Evolutionary conservation across 2,113 vertebrate genomes (phyloP).

Genomic region (Collichthys lucidus): DNA sequence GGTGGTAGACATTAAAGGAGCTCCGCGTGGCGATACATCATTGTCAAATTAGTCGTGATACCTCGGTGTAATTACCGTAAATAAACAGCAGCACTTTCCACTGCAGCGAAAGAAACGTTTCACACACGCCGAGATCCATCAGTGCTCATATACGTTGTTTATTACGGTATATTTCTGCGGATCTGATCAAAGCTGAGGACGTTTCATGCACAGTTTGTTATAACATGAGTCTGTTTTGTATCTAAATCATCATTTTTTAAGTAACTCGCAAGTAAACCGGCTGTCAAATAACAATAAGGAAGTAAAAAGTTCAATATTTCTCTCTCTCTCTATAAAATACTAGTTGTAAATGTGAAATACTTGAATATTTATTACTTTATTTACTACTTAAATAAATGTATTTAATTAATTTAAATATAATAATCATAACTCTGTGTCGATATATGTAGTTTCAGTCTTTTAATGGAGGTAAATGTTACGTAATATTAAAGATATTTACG

Average conservation of each 20-base stretch:
- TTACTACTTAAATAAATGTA: not conserved
- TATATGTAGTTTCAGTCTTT: not conserved
- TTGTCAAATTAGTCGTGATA: constrained; percentile 33
- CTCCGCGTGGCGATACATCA: constrained; percentile 17
- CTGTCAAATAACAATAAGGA: too few relatives aligned
- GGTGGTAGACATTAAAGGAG: constrained; percentile 6
- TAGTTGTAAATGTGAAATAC: not conserved
- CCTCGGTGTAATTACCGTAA: constrained; percentile 27
- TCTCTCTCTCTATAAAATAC: too few relatives aligned
- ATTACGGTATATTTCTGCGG: too few relatives aligned
- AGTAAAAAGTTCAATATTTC: not conserved
- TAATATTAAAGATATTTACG: not conserved
- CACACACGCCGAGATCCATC: not conserved
- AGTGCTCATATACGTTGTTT: too few relatives aligned
- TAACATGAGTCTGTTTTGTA: not conserved
- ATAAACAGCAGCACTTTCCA: not conserved
- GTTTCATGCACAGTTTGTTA: too few relatives aligned
- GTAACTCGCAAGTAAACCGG: not conserved
- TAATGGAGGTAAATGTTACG: not conserved
- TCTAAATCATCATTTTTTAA: not conserved
- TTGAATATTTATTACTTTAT: not conserved
- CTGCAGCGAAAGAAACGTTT: not conserved
- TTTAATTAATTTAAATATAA: not conserved
- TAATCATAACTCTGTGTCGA: not conserved
- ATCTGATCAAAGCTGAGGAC: too few relatives aligned